phyloP scores from a whole-genome alignment of 2,113 vertebrate genomes.

The Ramphastos sulfuratus region DNA sequence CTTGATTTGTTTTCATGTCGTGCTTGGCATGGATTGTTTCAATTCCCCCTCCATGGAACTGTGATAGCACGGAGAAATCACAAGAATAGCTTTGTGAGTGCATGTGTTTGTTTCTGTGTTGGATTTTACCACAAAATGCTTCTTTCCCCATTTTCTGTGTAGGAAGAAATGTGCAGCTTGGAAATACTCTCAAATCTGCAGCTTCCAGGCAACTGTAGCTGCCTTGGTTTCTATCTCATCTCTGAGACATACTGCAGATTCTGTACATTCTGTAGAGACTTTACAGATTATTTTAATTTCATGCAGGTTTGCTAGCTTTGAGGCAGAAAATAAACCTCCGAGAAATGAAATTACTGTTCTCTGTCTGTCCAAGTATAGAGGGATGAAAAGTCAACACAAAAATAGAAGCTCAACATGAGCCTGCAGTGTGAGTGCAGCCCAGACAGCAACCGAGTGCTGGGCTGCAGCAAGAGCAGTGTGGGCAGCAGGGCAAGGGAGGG shows the following conservation, averaged over 20 bases:
- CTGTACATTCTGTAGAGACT: not conserved
- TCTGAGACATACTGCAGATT: not conserved
- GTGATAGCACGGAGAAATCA: not conserved
- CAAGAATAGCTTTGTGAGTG: not conserved
- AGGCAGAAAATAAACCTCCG: not conserved
- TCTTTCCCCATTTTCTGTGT: not conserved
- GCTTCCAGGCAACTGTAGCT: not conserved
- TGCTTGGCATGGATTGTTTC: not conserved
- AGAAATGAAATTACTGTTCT: not conserved
- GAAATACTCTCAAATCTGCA: not conserved
- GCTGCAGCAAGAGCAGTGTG: too few species aligned
- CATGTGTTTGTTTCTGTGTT: not conserved
- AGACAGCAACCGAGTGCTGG: too few species aligned
- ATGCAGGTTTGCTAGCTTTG: not conserved
- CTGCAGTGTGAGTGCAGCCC: too few species aligned
- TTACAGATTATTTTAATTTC: not conserved
- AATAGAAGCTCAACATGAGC: not conserved
- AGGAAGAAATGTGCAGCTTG: not conserved
- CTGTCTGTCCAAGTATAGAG: not conserved
- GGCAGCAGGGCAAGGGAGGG: too few species aligned
- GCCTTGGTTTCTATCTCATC: not conserved
- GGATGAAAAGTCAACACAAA: not conserved
- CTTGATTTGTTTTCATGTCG: not conserved
- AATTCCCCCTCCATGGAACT: not conserved
- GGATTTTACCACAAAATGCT: not conserved